phyloP scores from a whole-genome alignment of 1,140 invertebrate species.

The Cecropterus lyciades region DNA sequence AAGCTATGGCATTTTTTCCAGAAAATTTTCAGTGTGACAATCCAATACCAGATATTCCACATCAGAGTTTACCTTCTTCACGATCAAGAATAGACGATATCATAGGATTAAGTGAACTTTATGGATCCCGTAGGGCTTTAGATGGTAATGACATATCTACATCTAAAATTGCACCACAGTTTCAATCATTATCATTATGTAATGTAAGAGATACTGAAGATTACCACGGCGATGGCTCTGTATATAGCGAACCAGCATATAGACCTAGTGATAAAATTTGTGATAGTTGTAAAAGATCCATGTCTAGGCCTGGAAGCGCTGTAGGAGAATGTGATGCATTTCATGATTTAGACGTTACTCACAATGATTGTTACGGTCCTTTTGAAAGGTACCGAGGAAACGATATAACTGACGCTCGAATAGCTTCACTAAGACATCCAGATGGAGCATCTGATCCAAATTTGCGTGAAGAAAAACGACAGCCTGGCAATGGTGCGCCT shows the following conservation, averaged over 20 bases:
- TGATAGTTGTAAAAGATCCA: constrained; percentile 89
- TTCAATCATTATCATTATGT: constrained; percentile 89
- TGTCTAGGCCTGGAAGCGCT: constrained; percentile 89
- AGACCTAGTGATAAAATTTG: constrained; percentile 90
- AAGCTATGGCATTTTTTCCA: constrained; percentile 76
- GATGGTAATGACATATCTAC: constrained; percentile 56
- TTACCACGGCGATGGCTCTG: constrained; percentile 88
- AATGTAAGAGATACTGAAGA: constrained; percentile 88
- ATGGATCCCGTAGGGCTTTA: constrained; percentile 65
- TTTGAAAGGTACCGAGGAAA: constrained; percentile 74
- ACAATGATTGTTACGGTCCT: constrained; percentile 75
- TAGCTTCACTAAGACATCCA: constrained; percentile 92
- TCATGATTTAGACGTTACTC: constrained; percentile 80
- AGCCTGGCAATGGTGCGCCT: constrained; percentile 89
- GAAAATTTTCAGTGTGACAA: constrained; percentile 66
- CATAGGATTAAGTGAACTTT: constrained; percentile 67
- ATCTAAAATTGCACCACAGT: constrained; percentile 78
- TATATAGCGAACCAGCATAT: constrained; percentile 93
- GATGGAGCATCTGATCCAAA: constrained; percentile 96
- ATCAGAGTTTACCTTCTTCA: constrained; percentile 70
- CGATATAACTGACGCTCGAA: constrained; percentile 85
- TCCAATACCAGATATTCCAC: constrained; percentile 58
- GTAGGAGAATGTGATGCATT: constrained; percentile 71
- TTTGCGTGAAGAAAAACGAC: constrained; percentile 88
- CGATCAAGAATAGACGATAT: constrained; percentile 72